phyloP scores from a whole-genome alignment of 2,113 vertebrate species.

The Pelobates fuscus region DNA sequence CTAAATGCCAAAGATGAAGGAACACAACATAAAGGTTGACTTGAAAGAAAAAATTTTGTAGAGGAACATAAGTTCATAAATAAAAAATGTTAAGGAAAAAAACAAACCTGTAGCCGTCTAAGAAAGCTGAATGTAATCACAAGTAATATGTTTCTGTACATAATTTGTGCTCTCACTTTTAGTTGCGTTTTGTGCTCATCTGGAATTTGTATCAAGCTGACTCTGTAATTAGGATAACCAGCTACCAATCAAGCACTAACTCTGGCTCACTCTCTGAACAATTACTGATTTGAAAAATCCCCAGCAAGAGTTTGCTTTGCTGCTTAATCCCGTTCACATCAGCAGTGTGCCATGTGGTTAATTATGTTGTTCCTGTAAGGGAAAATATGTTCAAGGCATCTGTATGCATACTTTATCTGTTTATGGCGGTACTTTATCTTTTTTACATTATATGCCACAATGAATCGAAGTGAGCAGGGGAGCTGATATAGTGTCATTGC shows the following conservation, averaged over 20 bases:
- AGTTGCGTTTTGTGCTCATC: background rate
- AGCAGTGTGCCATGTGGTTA: conserved; percentile 3
- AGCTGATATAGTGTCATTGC: background rate
- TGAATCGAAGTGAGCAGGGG: background rate
- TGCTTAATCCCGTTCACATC: conserved; percentile 2
- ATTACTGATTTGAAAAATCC: background rate
- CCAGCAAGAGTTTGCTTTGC: background rate
- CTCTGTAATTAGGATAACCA: conserved; percentile 18
- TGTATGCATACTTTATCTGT: background rate
- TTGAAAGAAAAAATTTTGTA: too few relatives aligned
- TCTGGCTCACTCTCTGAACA: conserved; percentile 7
- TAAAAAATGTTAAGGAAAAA: background rate
- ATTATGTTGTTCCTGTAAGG: conserved; percentile 1
- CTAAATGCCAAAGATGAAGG: background rate
- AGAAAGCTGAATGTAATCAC: background rate
- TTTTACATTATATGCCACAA: background rate
- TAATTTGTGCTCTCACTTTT: too few relatives aligned
- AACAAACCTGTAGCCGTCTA: background rate
- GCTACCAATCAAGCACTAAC: conserved; percentile 4
- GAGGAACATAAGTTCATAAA: background rate
- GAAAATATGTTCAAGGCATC: conserved; percentile 2
- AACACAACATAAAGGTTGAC: background rate
- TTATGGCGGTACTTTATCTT: background rate
- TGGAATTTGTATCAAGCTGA: conserved; percentile 19
- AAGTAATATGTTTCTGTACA: background rate